Evolutionary conservation across 2,797 vertebrate species (phyloP), one percentile per base, ranked within the genome.

Genomic region (Craterocephalus amniculus): DNA sequence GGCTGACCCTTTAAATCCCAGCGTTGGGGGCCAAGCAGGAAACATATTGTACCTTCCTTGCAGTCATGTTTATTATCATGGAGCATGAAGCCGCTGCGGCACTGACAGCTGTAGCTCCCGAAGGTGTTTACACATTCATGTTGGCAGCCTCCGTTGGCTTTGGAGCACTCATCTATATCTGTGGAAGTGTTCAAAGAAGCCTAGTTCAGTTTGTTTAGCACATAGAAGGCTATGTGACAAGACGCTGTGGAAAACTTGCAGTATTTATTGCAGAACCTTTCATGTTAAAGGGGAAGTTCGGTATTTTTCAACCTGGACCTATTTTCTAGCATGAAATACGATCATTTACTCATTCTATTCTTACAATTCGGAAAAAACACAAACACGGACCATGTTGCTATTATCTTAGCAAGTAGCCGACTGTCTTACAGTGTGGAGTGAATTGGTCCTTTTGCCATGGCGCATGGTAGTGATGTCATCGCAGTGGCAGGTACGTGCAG

Each of bases 121-220:
- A 98, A 96, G 6, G 97, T 98, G 94, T 99, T 99, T 77, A 96
- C 93, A 24, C 98, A 99, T 76, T 98, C 97, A 1, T 99, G 98
- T 87, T 99, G 97, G 86, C 98, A 99, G 62, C 97, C 97, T 0
- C 97, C 98, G 0, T 98, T 98, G 68, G 96, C 97, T 86, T 96
- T 96, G 45, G 97, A 97, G 84, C 98, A 99, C 89, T 99, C 98
- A 0, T 99, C 97, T 73, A 97, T 96, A 91, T 99, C 98, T 99
- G 92, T 74, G 1, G 34, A 58, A 45, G 79, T 54, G 73, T 74
- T 79, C 57, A 56, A 68, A 59, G 11, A 34, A 32, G 9, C 54
- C 64, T 16, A 52, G 24, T 36, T 72, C 1, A 59, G 4, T 31
- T 52, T 38, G 2, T 22, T 31, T 56, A 38, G 26, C 26, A 26